Evolutionary conservation across 1,140 invertebrate species (phyloP), one percentile per base, ranked within the genome.

Genomic region (Vanessa atalanta): DNA sequence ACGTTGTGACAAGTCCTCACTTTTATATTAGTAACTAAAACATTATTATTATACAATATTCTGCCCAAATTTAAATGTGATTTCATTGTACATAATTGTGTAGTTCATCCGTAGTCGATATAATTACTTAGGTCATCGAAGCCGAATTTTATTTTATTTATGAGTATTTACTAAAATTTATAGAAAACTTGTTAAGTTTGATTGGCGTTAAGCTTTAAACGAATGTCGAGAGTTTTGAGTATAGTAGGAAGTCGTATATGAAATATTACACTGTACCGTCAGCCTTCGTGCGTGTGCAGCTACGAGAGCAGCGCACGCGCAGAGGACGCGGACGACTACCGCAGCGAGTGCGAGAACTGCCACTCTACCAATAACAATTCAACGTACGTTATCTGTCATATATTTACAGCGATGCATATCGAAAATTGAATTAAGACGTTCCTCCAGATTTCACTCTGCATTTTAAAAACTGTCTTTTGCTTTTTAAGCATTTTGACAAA

Each of bases 281-380:
- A 93, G 91, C 91, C 91, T 47, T 91, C 91, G 13, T 93, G 93
- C 78, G 92, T 85, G 55, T 93, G 91, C 79, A 93, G 91, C 66
- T 93, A 93, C 80, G 82, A 86, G 72, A 85, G 85, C 57, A 79
- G 79, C 47, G 55, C 92, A 50, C 93, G 93, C 64, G 90, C 88
- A 26, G 95, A 95, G 71, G 95, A 95, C 70, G 93, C 94, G 20
- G 95, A 96, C 80, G 96, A 96, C 88, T 96, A 96, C 83, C 93
- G 96, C 55, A 96, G 95, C 86, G 96, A 97, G 87, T 97, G 96
- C 88, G 96, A 97, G 88, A 97, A 97, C 91, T 97, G 96, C 89
- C 96, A 97, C 87, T 95, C 95, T 65, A 95, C 95, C 15, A 95
- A 94, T 16, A 95, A 94, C 72, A 95, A 95, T 72, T 95, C 95